A percentile compares a stretch with the other conserved stretches of the same genome.
Evolutionary conservation across 1,140 invertebrate genomes (phyloP).

Genomic region (Caenorhabditis elegans): WBcel235 BX284606.5:10133501-10134000

Average conservation of each 20-base stretch:
- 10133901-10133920: not conserved
- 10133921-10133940: not conserved
- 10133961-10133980: too few species aligned
- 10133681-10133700: too few species aligned
- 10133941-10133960: not conserved
- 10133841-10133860: not conserved
- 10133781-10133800: slow-evolving; percentile 28
- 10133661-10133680: too few species aligned
- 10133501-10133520: too few species aligned
- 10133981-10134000: slow-evolving; percentile 17
- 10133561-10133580: too few species aligned
- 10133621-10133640: too few species aligned
- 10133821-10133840: slow-evolving; percentile 30
- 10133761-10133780: not conserved
- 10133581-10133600: too few species aligned
- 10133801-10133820: slow-evolving; percentile 25
- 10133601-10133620: too few species aligned
- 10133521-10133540: too few species aligned
- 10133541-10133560: too few species aligned
- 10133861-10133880: not conserved
- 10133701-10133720: not conserved
- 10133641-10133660: too few species aligned
- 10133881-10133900: too few species aligned
- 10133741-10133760: not conserved
- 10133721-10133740: slow-evolving; percentile 12